Base-by-base conservation (phyloP, 2,888 invertebrate genomes). In the Anaspis maculata region DNA sequence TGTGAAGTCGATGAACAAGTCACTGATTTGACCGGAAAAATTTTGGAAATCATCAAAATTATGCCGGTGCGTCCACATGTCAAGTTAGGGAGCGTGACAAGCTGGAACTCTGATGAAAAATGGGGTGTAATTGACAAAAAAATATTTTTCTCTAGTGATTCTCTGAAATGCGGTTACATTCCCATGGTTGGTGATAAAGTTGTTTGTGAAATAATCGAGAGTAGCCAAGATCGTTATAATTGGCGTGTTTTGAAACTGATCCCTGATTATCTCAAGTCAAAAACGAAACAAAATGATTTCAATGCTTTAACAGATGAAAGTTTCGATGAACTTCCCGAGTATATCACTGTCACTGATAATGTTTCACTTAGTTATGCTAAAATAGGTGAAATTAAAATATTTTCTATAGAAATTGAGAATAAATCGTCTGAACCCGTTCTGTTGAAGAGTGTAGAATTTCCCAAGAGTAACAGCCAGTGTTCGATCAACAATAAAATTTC, bases 151-250 rank as follows among this genome's bases (percentile, higher is more conserved):
- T 66, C 72, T 16, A 71, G 67, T 46, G 67, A 70, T 25, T 65
- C 69, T 22, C 58, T 82, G 30, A 65, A 72, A 4, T 58, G 64
- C 32, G 74, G 73, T 0, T 68, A 72, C 40, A 54, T 68, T 19
- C 76, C 81, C 1, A 57, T 65, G 23, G 51, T 73, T 30, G 79
- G 79, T 7, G 78, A 80, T 48, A 69, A 71, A 58, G 81, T 82
- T 2, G 56, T 71, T 33, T 72, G 73, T 3, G 79, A 85, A 56
- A 71, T 77, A 2, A 80, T 86, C 48, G 86, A 86, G 64, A 84
- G 83, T 57, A 74, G 76, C 46, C 78, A 80, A 66, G 70, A 69
- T 10, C 47, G 52, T 7, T 56, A 51, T 35, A 60, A 61, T 27
- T 76, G 79, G 79, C 68, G 83, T 45, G 79, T 78, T 1, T 52